Conservation (phyloP, 2,797 vertebrate species). For the Acipenser ruthenus region DNA sequence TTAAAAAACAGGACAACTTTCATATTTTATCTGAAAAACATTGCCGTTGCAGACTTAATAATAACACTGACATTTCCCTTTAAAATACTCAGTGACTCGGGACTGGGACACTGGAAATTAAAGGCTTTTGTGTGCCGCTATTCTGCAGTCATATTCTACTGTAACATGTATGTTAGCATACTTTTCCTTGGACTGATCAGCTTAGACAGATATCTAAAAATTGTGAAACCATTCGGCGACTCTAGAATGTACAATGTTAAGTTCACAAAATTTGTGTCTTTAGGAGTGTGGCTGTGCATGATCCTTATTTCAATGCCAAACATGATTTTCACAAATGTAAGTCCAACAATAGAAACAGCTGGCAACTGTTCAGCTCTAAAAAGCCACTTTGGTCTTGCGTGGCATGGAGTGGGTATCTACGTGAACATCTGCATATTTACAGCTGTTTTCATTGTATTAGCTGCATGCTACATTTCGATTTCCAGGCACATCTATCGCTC, state of each 20-base stretch:
- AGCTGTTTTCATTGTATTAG: conserved; percentile 50
- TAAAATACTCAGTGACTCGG: conserved; percentile 55
- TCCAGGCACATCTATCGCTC: conserved; percentile 71
- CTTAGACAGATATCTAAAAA: conserved; percentile 77
- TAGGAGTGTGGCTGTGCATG: conserved; percentile 59
- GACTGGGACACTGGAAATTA: conserved; percentile 46
- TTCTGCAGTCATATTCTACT: conserved; percentile 56
- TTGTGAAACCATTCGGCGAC: conserved; percentile 67
- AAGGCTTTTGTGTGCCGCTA: conserved; percentile 58
- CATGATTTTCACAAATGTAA: conserved; percentile 60
- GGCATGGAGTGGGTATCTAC: conserved; percentile 55
- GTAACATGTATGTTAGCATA: conserved; percentile 72
- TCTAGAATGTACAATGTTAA: conserved; percentile 58
- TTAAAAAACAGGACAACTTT: conserved; percentile 73
- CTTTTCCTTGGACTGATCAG: conserved; percentile 74
- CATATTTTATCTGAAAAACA: conserved; percentile 81
- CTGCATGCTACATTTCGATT: conserved; percentile 74
- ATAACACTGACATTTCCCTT: conserved; percentile 67
- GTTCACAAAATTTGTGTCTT: conserved; percentile 55
- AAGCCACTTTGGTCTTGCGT: conserved; percentile 46
- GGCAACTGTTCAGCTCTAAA: conserved; percentile 62
- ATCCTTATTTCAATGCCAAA: conserved; percentile 57
- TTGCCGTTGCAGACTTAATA: conserved; percentile 72
- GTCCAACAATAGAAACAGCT: conserved; percentile 31
- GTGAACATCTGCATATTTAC: conserved; percentile 60